A percentile compares a stretch with the other conserved stretches of the same genome.
Conservation (phyloP, 2,888 invertebrate species). For the Troglohyphantes excavatus region DNA sequence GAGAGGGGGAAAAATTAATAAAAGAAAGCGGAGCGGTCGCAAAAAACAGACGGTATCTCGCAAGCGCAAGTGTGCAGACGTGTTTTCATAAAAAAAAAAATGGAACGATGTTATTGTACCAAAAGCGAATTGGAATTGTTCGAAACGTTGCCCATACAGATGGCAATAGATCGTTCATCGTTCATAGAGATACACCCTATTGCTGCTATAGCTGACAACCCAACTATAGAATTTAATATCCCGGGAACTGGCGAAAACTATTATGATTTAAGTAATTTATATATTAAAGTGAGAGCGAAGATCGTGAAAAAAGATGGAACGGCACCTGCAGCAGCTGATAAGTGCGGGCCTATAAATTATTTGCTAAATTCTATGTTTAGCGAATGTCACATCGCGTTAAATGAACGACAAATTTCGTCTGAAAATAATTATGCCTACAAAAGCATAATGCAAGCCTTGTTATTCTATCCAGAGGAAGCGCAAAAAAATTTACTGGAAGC, state of each 20-base stretch:
- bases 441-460: neutral
- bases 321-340: neutral
- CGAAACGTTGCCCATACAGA: neutral
- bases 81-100: conserved; percentile 20
- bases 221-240: no score
- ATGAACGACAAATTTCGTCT: conserved; percentile 22
- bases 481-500: neutral
- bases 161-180: neutral
- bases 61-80: neutral
- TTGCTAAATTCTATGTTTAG: conserved; percentile 10
- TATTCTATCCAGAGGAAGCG: neutral
- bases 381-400: neutral
- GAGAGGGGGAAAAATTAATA: neutral
- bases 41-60: no score
- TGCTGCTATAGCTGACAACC: neutral
- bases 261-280: no score
- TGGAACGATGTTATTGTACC: conserved; percentile 8
- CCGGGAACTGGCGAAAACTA: no score
- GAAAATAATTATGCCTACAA: conserved; percentile 42
- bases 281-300: no score
- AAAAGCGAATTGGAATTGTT: conserved; percentile 5
- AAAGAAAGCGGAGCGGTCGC: neutral
- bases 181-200: conserved; percentile 23
- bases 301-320: neutral
- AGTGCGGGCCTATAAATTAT: conserved; percentile 4